A percentile compares a stretch with the other conserved stretches of the same genome.
phyloP scores from a whole-genome alignment of 2,888 invertebrate species.

The Drosophila heteroneura region DNA sequence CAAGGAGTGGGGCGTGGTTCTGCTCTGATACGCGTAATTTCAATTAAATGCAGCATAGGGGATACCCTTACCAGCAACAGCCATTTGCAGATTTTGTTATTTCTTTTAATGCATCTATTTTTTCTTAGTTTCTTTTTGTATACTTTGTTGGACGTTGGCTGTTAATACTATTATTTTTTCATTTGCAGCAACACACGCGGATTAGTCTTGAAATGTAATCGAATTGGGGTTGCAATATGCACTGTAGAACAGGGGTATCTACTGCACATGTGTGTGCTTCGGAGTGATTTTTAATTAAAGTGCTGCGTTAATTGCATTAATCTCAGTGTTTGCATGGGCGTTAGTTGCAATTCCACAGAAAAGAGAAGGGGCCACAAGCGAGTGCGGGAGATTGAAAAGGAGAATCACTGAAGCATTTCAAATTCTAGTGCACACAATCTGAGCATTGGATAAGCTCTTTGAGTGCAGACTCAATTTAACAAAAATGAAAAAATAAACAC shows the following conservation, averaged over 20 bases:
- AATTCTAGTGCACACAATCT: neutral
- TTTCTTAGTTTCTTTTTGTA: constrained; percentile 11
- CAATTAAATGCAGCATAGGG: constrained; percentile 50
- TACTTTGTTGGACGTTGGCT: constrained; percentile 45
- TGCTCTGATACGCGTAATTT: constrained; percentile 59
- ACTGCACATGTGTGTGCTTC: constrained; percentile 18
- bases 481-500: neutral
- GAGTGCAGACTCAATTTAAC: neutral
- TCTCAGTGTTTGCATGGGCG: constrained; percentile 59
- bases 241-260: neutral
- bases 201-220: constrained; percentile 68
- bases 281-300: constrained; percentile 77
- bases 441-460: constrained; percentile 3
- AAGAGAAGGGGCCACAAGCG: neutral
- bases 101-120: constrained; percentile 7
- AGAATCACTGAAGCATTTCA: neutral
- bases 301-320: constrained; percentile 78
- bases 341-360: constrained; percentile 19
- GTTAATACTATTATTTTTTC: constrained; percentile 76
- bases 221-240: constrained; percentile 29
- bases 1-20: neutral
- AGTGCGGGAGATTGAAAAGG: neutral
- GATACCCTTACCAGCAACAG: constrained; percentile 25
- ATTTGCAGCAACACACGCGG: constrained; percentile 66
- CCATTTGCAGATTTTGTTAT: constrained; percentile 33